Percentiles rank a stretch among this genome's conserved stretches.
Conservation (phyloP, 2,888 invertebrate species). For the Azorinus chamasolen region DNA sequence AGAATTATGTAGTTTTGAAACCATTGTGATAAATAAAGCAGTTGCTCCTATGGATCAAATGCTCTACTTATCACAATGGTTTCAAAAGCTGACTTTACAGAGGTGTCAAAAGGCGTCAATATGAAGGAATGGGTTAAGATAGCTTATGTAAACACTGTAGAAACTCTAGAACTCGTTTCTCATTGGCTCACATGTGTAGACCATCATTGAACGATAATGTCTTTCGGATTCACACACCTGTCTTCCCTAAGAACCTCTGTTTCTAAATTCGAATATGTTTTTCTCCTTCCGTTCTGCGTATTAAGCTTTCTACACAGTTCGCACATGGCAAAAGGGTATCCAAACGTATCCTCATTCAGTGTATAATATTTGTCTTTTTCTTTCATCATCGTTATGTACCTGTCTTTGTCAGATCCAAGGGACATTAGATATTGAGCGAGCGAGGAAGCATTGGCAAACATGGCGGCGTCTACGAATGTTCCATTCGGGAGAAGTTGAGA, state of each 20-base stretch:
- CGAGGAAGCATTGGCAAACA: slow-evolving; percentile 37
- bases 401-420: slow-evolving; percentile 40
- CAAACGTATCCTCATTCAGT: neutral
- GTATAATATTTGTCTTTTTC: slow-evolving; percentile 41
- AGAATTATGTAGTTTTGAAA: no score
- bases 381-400: slow-evolving; percentile 54
- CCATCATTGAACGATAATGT: no score
- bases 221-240: no score
- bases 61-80: no score
- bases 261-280: slow-evolving; percentile 1
- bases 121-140: no score
- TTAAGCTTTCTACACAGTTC: slow-evolving; percentile 17
- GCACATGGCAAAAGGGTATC: slow-evolving; percentile 10
- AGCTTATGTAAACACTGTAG: no score
- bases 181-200: no score
- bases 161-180: no score
- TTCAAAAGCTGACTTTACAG: no score
- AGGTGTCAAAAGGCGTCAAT: no score
- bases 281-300: neutral
- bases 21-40: no score
- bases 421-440: slow-evolving; percentile 50
- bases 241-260: neutral
- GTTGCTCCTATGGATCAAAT: no score
- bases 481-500: slow-evolving; percentile 34
- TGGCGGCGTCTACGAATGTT: slow-evolving; percentile 8